These are phyloP conservation scores for Watsonalla binaria DNA, from an alignment of 2,888 invertebrate species.

Conservation along the genomic window DNA sequence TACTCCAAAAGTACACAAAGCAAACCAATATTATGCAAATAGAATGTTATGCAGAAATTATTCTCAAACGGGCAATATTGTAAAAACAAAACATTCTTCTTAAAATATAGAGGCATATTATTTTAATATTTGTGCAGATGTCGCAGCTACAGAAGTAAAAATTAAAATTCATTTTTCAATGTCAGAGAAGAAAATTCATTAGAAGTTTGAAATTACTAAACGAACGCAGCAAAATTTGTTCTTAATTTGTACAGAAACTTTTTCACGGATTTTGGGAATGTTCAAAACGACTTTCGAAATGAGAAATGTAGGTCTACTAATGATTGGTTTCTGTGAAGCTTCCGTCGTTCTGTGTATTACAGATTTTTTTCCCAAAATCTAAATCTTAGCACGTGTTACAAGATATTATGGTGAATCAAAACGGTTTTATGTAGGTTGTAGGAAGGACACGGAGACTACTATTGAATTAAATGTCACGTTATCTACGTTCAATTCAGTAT, in stretches of 20 bases:
- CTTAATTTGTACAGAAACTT: conserved; percentile 76
- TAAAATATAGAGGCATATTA: too few relatives aligned
- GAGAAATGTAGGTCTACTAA: conserved; percentile 70
- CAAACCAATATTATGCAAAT: not conserved
- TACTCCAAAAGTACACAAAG: not conserved
- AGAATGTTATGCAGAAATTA: too few relatives aligned
- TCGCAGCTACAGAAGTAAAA: conserved; percentile 48
- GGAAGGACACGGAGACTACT: too few relatives aligned
- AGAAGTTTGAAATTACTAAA: conserved; percentile 78
- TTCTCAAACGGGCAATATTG: too few relatives aligned
- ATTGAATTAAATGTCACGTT: too few relatives aligned
- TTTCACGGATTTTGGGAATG: conserved; percentile 69
- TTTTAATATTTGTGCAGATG: conserved; percentile 1
- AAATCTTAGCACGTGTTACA: too few relatives aligned
- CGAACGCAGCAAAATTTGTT: conserved; percentile 76
- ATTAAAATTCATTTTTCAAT: conserved; percentile 76
- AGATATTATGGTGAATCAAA: too few relatives aligned
- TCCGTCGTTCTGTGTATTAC: conserved; percentile 30
- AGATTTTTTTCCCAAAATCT: not conserved
- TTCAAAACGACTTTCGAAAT: conserved; percentile 70
- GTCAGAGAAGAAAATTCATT: conserved; percentile 78
- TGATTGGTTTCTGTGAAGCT: conserved; percentile 59
- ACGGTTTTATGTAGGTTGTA: too few relatives aligned
- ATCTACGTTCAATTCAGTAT: too few relatives aligned
- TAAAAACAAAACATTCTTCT: too few relatives aligned